Evolutionary conservation across 2,888 invertebrate species (phyloP).

Genomic region (Camponotus fellah): DNA sequence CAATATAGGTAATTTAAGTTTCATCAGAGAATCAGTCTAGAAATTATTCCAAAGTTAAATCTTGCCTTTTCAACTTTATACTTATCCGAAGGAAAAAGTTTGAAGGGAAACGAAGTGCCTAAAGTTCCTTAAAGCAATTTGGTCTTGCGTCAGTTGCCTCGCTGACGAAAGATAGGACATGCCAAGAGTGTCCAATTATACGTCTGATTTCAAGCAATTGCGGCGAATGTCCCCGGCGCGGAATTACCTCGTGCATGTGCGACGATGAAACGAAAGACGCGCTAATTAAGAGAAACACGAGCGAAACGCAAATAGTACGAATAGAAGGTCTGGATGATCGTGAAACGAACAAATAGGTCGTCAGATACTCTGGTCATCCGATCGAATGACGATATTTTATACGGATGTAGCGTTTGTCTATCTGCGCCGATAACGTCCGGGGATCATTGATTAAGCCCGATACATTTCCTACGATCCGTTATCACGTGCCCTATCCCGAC

Average conservation of each 20-base stretch:
- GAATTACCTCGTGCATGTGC: slow-evolving; percentile 22
- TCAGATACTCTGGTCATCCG: neutral
- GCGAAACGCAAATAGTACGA: neutral
- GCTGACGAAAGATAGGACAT: neutral
- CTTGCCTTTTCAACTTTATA: slow-evolving; percentile 9
- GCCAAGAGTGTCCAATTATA: slow-evolving; percentile 4
- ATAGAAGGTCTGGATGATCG: neutral
- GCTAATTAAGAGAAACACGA: slow-evolving; percentile 14
- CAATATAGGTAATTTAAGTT: slow-evolving; percentile 23
- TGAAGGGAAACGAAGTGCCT: neutral
- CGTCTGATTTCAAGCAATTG: slow-evolving; percentile 10
- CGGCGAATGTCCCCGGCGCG: neutral
- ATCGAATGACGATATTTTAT: slow-evolving; percentile 26
- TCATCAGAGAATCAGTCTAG: neutral
- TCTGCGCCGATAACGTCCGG: slow-evolving; percentile 23
- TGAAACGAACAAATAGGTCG: neutral
- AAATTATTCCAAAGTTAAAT: slow-evolving; percentile 28
- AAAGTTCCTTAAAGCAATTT: slow-evolving; percentile 20
- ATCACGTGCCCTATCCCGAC: slow-evolving; percentile 64
- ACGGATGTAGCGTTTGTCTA: neutral
- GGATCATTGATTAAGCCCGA: slow-evolving; percentile 58
- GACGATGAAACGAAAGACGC: slow-evolving; percentile 3
- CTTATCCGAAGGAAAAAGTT: slow-evolving; percentile 15
- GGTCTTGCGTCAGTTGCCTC: neutral
- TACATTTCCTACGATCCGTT: slow-evolving; percentile 65